Percentiles rank a stretch among this genome's conserved stretches.
These are phyloP conservation scores for Brachypalpus laphriformis DNA, from an alignment of 2,888 invertebrate genomes.

Conservation along the genomic window DNA sequence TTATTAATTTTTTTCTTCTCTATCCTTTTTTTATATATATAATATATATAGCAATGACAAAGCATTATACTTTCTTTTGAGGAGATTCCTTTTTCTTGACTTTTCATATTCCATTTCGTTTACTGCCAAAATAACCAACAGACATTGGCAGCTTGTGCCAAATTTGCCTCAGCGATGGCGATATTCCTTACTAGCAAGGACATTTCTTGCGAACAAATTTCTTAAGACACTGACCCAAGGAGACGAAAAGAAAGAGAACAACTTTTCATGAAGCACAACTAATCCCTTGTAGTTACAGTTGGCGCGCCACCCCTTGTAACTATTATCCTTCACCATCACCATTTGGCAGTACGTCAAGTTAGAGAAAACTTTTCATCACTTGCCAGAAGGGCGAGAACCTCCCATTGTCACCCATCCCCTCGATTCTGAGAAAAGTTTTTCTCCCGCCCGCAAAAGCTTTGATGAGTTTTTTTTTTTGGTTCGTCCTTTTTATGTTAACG, in stretches of 20 bases:
- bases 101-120: constrained; percentile 17
- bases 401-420: not conserved
- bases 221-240: constrained; percentile 8
- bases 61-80: not conserved
- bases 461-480: constrained; percentile 63
- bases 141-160: constrained; percentile 34
- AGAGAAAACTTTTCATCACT: constrained; percentile 36
- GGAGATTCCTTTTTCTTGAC: not conserved
- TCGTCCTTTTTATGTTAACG: constrained; percentile 19
- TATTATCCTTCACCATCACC: constrained; percentile 39
- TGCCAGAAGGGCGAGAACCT: constrained; percentile 12
- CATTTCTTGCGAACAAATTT: not conserved
- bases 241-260: constrained; percentile 9
- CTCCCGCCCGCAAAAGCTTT: constrained; percentile 49
- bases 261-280: constrained; percentile 36
- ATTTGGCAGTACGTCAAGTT: constrained; percentile 65
- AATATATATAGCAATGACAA: constrained; percentile 8
- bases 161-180: constrained; percentile 34
- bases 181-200: constrained; percentile 7
- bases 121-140: constrained; percentile 12
- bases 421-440: constrained; percentile 33
- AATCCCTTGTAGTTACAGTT: constrained; percentile 61
- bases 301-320: constrained; percentile 28
- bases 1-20: constrained; percentile 20
- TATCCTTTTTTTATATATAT: not conserved